Conservation (phyloP, 2,888 invertebrate species). For the Nipponacmea schrenckii region DNA sequence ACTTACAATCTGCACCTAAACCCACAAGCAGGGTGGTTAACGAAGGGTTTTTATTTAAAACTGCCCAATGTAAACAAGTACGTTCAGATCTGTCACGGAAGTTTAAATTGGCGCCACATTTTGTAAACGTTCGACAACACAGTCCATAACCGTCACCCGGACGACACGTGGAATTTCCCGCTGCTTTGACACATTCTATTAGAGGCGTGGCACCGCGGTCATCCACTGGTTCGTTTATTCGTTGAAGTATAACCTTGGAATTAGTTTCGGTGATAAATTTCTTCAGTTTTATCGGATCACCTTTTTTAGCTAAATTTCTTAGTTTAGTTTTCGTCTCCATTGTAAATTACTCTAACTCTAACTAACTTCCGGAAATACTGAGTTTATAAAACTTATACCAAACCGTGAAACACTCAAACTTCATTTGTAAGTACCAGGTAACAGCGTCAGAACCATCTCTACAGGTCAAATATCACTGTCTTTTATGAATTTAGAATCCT, state of each 20-base stretch:
- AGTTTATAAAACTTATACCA: too few relatives aligned
- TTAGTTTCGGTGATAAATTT: constrained; percentile 16
- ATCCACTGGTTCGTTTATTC: constrained; percentile 38
- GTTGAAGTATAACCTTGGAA: background rate
- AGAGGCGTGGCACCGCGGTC: constrained; percentile 40
- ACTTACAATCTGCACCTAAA: constrained; percentile 35
- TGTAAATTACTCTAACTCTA: background rate
- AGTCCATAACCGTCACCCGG: constrained; percentile 33
- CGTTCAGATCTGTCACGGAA: constrained; percentile 36
- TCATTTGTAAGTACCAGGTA: too few relatives aligned
- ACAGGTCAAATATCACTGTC: too few relatives aligned
- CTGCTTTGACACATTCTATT: constrained; percentile 39
- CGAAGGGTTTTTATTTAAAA: constrained; percentile 29
- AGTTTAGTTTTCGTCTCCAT: constrained; percentile 18
- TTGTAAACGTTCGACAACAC: constrained; percentile 38
- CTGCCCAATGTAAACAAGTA: constrained; percentile 44
- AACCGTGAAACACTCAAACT: too few relatives aligned
- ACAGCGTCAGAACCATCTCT: too few relatives aligned
- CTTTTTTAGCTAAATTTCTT: constrained; percentile 1
- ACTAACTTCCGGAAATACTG: too few relatives aligned
- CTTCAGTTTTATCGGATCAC: constrained; percentile 10
- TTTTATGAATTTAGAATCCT: too few relatives aligned
- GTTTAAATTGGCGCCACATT: constrained; percentile 40
- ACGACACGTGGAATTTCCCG: background rate
- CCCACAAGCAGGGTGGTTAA: constrained; percentile 33